Evolutionary conservation across 2,113 vertebrate species (phyloP).

Genomic region (Cynopterus brachyotis): DNA sequence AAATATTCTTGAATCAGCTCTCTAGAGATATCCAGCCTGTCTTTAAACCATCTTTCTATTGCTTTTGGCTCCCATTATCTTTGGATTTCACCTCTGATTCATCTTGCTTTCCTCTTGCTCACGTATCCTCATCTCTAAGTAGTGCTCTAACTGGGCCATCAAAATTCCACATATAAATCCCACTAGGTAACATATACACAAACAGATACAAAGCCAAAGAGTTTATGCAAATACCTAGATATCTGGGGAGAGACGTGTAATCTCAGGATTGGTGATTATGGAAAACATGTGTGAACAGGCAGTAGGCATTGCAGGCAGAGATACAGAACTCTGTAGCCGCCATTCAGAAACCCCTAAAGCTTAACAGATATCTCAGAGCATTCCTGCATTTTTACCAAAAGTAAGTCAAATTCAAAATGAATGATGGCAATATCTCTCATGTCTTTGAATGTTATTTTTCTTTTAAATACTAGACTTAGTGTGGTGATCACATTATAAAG

Average conservation of each 20-base stretch:
- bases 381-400: not conserved
- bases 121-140: not conserved
- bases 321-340: not conserved
- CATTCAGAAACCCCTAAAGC: not conserved
- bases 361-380: not conserved
- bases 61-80: not conserved
- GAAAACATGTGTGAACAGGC: not conserved
- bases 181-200: not conserved
- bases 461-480: not conserved
- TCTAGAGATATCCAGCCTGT: not conserved
- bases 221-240: not conserved
- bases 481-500: too few relatives aligned
- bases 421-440: not conserved
- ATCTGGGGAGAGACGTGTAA: not conserved
- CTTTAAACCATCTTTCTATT: not conserved
- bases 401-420: not conserved
- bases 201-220: not conserved
- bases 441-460: slow-evolving; percentile 18
- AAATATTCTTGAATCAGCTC: not conserved
- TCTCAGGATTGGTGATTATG: not conserved
- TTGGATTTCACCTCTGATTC: not conserved
- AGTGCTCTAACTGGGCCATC: not conserved
- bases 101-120: not conserved
- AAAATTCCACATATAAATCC: not conserved
- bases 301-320: not conserved